Conservation (phyloP, 1,140 invertebrate genomes). For the Drosophila ananassae region DNA sequence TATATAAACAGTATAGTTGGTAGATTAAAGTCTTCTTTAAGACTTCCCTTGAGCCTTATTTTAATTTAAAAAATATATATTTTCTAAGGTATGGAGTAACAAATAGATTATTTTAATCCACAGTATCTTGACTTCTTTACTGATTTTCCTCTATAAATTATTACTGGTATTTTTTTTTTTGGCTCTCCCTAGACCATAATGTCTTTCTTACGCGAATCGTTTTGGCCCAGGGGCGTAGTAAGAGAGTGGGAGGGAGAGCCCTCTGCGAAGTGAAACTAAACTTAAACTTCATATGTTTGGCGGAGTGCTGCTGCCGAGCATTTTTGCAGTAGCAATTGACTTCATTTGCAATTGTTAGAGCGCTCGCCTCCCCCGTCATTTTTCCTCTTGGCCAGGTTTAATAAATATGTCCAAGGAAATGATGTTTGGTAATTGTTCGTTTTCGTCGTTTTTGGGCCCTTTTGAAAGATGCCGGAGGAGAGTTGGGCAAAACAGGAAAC, state of each 20-base stretch:
- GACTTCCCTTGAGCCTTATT: no score
- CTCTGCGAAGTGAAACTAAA: constrained; percentile 51
- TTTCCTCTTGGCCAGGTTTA: constrained; percentile 74
- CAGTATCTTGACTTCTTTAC: constrained; percentile 8
- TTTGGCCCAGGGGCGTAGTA: constrained; percentile 3
- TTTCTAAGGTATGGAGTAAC: no score
- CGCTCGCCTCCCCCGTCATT: constrained; percentile 36
- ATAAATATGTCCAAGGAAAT: constrained; percentile 84
- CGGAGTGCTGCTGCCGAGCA: constrained; percentile 38
- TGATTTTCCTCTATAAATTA: constrained; percentile 12
- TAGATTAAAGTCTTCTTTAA: no score
- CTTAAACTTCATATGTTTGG: constrained; percentile 53
- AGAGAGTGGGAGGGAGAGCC: constrained; percentile 1
- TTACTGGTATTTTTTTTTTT: constrained; percentile 49
- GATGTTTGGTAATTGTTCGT: constrained; percentile 82
- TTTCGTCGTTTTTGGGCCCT: constrained; percentile 14
- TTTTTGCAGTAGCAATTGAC: constrained; percentile 78
- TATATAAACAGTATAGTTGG: no score
- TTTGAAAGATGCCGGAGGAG: constrained; percentile 16
- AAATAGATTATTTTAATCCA: not conserved
- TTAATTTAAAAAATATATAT: no score
- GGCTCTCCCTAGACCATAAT: constrained; percentile 29
- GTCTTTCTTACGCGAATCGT: constrained; percentile 43
- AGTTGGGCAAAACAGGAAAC: constrained; percentile 62
- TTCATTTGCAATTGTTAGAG: constrained; percentile 75